Percentiles rank a stretch among this genome's conserved stretches.
These are phyloP conservation scores for Dendrolimus pini DNA, from an alignment of 2,888 invertebrate species.

Conservation along the genomic window DNA sequence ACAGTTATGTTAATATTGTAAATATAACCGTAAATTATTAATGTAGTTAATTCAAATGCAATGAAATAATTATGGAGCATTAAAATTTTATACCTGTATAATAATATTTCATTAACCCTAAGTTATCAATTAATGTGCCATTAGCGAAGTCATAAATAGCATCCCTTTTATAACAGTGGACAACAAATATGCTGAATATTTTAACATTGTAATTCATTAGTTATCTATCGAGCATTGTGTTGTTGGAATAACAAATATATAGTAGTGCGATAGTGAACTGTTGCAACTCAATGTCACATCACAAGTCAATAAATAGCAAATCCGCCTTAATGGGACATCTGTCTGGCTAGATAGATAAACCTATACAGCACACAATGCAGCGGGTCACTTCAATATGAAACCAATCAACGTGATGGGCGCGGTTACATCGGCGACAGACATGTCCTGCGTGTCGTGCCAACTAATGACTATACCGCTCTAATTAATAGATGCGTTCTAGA, in stretches of 20 bases:
- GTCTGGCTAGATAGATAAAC: slow-evolving; percentile 32
- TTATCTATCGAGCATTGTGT: neutral
- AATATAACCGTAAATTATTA: too few relatives aligned
- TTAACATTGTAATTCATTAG: neutral
- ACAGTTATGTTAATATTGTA: too few relatives aligned
- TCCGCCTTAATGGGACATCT: slow-evolving; percentile 32
- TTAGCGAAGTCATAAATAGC: too few relatives aligned
- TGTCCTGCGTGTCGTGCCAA: slow-evolving; percentile 36
- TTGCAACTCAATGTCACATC: neutral
- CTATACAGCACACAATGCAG: slow-evolving; percentile 30
- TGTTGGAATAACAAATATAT: neutral
- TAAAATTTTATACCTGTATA: too few relatives aligned
- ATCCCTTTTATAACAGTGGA: neutral
- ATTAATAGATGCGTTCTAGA: slow-evolving; percentile 47
- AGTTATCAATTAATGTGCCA: too few relatives aligned
- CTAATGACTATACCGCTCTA: slow-evolving; percentile 43
- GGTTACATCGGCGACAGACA: slow-evolving; percentile 27
- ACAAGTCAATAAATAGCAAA: slow-evolving; percentile 22
- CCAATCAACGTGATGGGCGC: slow-evolving; percentile 58
- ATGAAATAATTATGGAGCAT: too few relatives aligned
- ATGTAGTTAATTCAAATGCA: too few relatives aligned
- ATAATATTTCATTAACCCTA: too few relatives aligned
- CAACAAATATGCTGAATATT: neutral
- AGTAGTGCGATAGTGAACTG: neutral
- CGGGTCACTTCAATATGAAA: slow-evolving; percentile 53